Evolutionary conservation across 2,888 invertebrate genomes (phyloP).

Genomic region (Thyatira batis): DNA sequence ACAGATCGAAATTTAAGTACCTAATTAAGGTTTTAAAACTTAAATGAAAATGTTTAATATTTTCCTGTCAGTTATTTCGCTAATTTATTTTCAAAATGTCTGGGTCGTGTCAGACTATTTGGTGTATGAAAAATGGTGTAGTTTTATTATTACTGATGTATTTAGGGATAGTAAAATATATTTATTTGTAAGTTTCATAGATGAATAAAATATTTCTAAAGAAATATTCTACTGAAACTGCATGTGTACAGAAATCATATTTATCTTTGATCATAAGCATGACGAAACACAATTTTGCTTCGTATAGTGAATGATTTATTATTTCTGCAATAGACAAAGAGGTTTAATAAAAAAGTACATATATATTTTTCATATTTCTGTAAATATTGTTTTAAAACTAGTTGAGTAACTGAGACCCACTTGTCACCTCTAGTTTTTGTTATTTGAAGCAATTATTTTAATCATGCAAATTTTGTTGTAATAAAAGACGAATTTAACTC

Average conservation of each 20-base stretch:
- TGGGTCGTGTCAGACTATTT: not conserved
- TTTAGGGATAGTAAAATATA: not conserved
- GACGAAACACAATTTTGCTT: not conserved
- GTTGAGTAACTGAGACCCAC: no score
- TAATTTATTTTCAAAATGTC: not conserved
- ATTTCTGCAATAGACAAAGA: not conserved
- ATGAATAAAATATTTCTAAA: no score
- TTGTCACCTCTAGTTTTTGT: no score
- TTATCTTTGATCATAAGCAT: not conserved
- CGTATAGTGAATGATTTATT: not conserved
- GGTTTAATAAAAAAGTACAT: no score
- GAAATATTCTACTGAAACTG: not conserved
- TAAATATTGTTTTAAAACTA: no score
- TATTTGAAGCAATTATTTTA: no score
- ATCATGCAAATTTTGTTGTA: no score
- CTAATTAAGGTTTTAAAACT: not conserved
- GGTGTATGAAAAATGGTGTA: not conserved
- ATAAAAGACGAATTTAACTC: no score
- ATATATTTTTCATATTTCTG: no score
- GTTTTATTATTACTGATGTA: not conserved
- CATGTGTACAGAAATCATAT: not conserved
- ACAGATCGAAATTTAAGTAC: not conserved
- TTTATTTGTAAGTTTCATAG: no score
- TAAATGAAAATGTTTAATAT: not conserved
- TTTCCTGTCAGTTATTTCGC: not conserved